Evolutionary conservation across 2,888 invertebrate genomes (phyloP).

Genomic region (Galeopsomyia nigrocyanea): DNA sequence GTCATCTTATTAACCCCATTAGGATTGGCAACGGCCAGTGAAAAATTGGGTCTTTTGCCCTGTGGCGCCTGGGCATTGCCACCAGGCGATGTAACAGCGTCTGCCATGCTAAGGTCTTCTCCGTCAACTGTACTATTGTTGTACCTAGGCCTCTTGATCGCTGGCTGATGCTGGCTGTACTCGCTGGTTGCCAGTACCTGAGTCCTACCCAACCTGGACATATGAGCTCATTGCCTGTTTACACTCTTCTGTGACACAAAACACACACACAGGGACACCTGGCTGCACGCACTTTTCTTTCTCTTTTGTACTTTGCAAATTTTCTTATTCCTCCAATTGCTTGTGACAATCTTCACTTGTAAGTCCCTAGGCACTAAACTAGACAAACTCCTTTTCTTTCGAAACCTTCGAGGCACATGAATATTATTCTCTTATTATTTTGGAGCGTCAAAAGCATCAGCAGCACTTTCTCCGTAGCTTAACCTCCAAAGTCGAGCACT

Average conservation of each 20-base stretch:
- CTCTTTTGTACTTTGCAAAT: too few species aligned
- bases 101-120: constrained; percentile 56
- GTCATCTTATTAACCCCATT: constrained; percentile 73
- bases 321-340: too few species aligned
- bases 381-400: background rate
- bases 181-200: constrained; percentile 66
- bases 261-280: too few species aligned
- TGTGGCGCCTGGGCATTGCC: constrained; percentile 68
- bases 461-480: too few species aligned
- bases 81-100: constrained; percentile 67
- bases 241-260: too few species aligned
- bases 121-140: constrained; percentile 16
- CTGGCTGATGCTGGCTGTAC: constrained; percentile 36
- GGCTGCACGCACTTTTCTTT: too few species aligned
- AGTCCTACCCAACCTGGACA: constrained; percentile 78
- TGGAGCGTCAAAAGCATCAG: too few species aligned
- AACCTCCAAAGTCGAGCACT: too few species aligned
- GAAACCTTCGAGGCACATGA: too few species aligned
- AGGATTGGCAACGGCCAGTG: constrained; percentile 72
- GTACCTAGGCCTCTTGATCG: constrained; percentile 28
- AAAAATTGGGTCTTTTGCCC: constrained; percentile 80
- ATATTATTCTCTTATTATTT: too few species aligned
- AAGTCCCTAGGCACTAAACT: background rate
- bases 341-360: background rate
- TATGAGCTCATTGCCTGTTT: constrained; percentile 67